Evolutionary conservation across 2,888 invertebrate genomes (phyloP).

Genomic region (Antheraea yamamai): DNA sequence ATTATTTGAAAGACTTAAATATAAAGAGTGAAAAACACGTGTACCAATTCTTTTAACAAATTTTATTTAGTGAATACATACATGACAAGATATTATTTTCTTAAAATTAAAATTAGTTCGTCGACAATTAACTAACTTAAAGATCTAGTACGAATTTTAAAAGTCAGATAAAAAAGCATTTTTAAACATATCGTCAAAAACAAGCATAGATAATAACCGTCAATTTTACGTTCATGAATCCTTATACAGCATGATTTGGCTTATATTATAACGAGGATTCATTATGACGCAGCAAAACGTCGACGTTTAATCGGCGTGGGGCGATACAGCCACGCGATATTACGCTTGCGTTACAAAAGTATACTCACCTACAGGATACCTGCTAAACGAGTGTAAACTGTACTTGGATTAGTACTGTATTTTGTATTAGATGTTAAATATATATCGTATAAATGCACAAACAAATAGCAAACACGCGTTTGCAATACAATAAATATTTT

Average conservation of each 20-base stretch:
- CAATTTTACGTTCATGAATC: conserved; percentile 20
- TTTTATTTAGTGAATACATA: too few relatives aligned
- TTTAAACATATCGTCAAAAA: not conserved
- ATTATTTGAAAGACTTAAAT: too few relatives aligned
- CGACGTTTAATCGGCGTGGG: not conserved
- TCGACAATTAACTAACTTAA: not conserved
- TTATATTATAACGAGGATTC: conserved; percentile 3
- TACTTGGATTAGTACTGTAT: too few relatives aligned
- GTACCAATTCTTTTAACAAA: too few relatives aligned
- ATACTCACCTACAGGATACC: not conserved
- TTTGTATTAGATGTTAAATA: not conserved
- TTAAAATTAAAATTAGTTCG: not conserved
- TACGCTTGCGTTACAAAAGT: not conserved
- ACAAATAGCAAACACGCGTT: too few relatives aligned
- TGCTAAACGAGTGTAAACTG: not conserved
- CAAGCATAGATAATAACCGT: conserved; percentile 6
- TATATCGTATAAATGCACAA: too few relatives aligned
- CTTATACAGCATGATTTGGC: conserved; percentile 15
- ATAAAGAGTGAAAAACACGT: too few relatives aligned
- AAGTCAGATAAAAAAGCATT: not conserved
- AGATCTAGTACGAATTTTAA: not conserved
- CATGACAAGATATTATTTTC: not conserved
- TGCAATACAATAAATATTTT: too few relatives aligned
- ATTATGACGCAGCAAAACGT: conserved; percentile 8
- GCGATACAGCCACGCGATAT: conserved; percentile 2